Evolutionary conservation across 2,797 vertebrate species (phyloP).

Genomic region (Sebastes variabilis): DNA sequence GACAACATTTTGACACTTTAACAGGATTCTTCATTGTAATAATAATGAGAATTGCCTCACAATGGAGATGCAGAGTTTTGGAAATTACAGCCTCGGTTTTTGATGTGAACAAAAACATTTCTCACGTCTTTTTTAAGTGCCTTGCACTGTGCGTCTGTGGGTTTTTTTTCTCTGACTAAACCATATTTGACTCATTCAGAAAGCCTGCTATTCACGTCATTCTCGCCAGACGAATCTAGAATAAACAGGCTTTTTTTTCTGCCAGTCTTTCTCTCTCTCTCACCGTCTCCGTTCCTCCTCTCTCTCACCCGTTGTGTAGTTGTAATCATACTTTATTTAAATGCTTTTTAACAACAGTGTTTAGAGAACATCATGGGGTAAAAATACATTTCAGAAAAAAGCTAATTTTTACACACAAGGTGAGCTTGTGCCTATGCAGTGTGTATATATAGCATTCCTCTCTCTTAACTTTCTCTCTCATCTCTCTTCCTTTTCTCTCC

Average conservation of each 20-base stretch:
- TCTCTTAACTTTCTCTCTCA: not conserved
- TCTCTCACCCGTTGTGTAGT: not conserved
- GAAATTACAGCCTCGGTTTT: constrained; percentile 28
- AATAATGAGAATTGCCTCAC: constrained; percentile 18
- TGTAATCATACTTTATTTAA: constrained; percentile 14
- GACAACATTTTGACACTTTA: constrained; percentile 46
- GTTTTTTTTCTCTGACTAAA: constrained; percentile 1
- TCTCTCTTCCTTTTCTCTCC: not conserved
- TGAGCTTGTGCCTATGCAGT: not conserved
- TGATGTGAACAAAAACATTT: constrained; percentile 11
- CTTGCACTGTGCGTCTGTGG: not conserved
- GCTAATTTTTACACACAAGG: not conserved
- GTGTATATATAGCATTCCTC: not conserved
- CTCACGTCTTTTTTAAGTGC: constrained; percentile 1
- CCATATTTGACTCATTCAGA: constrained; percentile 33
- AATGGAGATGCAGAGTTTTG: constrained; percentile 3
- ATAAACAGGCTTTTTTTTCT: not conserved
- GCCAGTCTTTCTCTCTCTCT: not conserved
- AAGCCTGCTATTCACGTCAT: constrained; percentile 12
- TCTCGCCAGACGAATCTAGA: not conserved
- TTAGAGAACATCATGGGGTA: not conserved
- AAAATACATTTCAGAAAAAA: not conserved
- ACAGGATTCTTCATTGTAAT: constrained; percentile 17
- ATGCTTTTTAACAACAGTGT: not conserved
- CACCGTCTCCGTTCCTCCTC: not conserved